A percentile compares a stretch with the other conserved stretches of the same genome.
phyloP scores from a whole-genome alignment of 2,113 vertebrate species.

The Neoarius graeffei region DNA sequence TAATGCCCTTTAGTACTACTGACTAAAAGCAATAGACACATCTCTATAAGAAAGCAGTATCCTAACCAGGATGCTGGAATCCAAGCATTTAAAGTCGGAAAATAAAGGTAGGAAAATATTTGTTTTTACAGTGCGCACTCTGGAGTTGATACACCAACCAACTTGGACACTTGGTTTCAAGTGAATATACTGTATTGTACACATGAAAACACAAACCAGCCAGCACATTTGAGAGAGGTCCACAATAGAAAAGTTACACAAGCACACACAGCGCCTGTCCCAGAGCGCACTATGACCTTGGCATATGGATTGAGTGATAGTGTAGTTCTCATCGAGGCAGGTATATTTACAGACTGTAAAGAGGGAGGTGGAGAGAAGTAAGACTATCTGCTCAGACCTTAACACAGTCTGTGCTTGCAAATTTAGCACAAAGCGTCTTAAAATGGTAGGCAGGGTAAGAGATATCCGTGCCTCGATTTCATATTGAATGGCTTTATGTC shows the following conservation, averaged over 20 bases:
- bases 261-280: background rate
- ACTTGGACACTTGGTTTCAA: background rate
- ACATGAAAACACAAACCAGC: background rate
- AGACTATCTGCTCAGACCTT: background rate
- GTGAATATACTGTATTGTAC: background rate
- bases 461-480: background rate
- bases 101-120: background rate
- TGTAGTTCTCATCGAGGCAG: background rate
- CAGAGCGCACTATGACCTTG: background rate
- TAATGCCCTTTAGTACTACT: conserved; percentile 20
- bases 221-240: background rate
- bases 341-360: conserved; percentile 3
- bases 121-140: background rate
- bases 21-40: background rate
- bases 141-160: background rate
- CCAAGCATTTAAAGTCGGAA: background rate
- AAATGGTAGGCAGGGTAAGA: background rate
- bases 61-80: background rate
- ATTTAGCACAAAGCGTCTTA: background rate
- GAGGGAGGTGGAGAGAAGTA: background rate
- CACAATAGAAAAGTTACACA: background rate
- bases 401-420: background rate
- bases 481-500: background rate
- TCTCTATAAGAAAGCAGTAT: background rate
- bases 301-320: background rate